phyloP scores from a whole-genome alignment of 2,888 invertebrate genomes.

The Strigamia crassipes region DNA sequence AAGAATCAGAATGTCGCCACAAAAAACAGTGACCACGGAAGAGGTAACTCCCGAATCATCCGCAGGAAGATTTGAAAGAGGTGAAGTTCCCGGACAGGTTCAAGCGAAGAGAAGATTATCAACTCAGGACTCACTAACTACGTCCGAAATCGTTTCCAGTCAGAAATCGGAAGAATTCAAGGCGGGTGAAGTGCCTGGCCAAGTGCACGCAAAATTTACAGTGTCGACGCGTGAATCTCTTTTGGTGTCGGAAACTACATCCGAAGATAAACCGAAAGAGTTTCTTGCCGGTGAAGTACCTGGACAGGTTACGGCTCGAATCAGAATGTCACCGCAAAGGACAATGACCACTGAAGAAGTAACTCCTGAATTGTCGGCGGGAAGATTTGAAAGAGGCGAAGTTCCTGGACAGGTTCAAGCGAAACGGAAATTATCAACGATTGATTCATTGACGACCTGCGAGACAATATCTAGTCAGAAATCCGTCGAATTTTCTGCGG shows the following conservation, averaged over 20 bases:
- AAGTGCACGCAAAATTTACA: slow-evolving; percentile 48
- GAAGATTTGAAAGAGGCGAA: slow-evolving; percentile 45
- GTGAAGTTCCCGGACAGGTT: slow-evolving; percentile 47
- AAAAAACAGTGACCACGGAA: slow-evolving; percentile 49
- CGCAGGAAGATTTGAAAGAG: slow-evolving; percentile 44
- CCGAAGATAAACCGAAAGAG: slow-evolving; percentile 48
- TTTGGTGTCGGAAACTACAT: slow-evolving; percentile 51
- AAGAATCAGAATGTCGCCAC: slow-evolving; percentile 49
- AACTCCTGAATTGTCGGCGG: slow-evolving; percentile 42
- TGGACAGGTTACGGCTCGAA: slow-evolving; percentile 46
- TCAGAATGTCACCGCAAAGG: slow-evolving; percentile 2
- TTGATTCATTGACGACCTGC: slow-evolving; percentile 44
- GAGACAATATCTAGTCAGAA: slow-evolving; percentile 44
- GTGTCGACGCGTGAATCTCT: slow-evolving; percentile 52
- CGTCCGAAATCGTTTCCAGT: slow-evolving; percentile 43
- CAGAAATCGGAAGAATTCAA: slow-evolving; percentile 47
- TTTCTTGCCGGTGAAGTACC: slow-evolving; percentile 46
- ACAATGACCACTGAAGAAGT: slow-evolving; percentile 47
- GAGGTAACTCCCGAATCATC: slow-evolving; percentile 48
- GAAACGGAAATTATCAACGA: slow-evolving; percentile 45
- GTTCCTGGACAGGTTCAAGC: slow-evolving; percentile 48
- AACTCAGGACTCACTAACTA: slow-evolving; percentile 46
- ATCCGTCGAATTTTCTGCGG: slow-evolving; percentile 43
- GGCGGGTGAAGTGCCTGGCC: slow-evolving; percentile 39
- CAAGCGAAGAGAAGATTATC: slow-evolving; percentile 48